Conservation (phyloP, 2,113 vertebrate species). For the Eulacestoma nigropectus region DNA sequence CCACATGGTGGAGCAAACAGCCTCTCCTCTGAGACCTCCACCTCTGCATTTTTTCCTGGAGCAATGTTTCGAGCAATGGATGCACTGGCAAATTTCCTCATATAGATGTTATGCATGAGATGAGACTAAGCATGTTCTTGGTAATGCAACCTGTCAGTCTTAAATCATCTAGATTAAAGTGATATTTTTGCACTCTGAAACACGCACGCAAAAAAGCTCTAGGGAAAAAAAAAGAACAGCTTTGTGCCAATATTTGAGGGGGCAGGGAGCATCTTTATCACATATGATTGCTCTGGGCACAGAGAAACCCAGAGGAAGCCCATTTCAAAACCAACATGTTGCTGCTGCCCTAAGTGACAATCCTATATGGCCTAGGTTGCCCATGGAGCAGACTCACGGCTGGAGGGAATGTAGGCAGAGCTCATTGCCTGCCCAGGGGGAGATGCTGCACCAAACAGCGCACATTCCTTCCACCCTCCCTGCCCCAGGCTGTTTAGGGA, state of each 20-base stretch:
- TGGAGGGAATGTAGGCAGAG: not conserved
- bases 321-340: not conserved
- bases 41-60: not conserved
- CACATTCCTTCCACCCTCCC: not conserved
- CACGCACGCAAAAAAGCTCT: not conserved
- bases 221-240: fast-evolving
- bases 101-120: not conserved
- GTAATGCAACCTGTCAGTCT: not conserved
- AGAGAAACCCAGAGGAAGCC: not conserved
- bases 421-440: not conserved
- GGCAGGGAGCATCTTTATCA: not conserved
- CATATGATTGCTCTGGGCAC: not conserved
- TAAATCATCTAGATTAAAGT: not conserved
- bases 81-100: not conserved
- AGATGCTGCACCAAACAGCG: not conserved
- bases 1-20: not conserved
- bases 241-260: not conserved
- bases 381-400: fast-evolving
- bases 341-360: not conserved
- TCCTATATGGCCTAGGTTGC: not conserved
- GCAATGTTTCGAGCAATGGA: not conserved
- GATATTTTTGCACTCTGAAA: not conserved
- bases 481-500: not conserved
- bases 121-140: not conserved
- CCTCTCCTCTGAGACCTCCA: not conserved